Conservation (phyloP, 1,140 invertebrate genomes). For the Drosophila repletoides region DNA sequence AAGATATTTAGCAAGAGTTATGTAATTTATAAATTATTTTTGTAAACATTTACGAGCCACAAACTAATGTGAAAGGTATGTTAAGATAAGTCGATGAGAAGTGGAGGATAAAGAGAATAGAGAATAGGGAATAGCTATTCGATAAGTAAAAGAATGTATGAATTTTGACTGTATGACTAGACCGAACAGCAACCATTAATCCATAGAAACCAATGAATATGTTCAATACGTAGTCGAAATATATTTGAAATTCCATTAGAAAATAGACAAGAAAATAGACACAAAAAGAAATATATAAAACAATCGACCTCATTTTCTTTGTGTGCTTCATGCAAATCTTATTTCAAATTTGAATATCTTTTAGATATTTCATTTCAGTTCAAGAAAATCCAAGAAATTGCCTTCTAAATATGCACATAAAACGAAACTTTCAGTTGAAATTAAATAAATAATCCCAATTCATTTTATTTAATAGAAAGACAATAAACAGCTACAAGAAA, state of each 20-base stretch:
- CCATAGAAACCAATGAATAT: not conserved
- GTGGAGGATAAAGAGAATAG: not conserved
- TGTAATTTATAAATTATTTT: conserved; percentile 79
- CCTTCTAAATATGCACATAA: conserved; percentile 57
- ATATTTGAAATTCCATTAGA: too few species aligned
- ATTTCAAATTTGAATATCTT: conserved; percentile 26
- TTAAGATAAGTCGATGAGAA: conserved; percentile 8
- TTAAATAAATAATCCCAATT: conserved; percentile 12
- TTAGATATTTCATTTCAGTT: conserved; percentile 34
- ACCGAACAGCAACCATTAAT: too few species aligned
- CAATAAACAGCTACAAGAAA: conserved; percentile 55
- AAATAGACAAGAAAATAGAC: conserved; percentile 18
- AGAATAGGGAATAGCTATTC: not conserved
- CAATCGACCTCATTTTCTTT: conserved; percentile 1
- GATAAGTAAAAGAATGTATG: not conserved
- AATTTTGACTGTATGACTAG: conserved; percentile 14
- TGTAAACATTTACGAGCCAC: conserved; percentile 70
- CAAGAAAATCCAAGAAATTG: conserved; percentile 72
- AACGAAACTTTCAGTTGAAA: conserved; percentile 13
- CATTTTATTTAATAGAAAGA: conserved; percentile 52
- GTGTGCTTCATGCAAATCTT: conserved; percentile 25
- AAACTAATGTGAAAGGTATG: conserved; percentile 28
- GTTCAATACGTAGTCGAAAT: not conserved
- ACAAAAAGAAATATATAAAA: not conserved
- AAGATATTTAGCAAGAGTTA: conserved; percentile 59